These are phyloP conservation scores for Gonatopus flavifemur DNA, from an alignment of 1,140 invertebrate genomes.

Conservation along the genomic window DNA sequence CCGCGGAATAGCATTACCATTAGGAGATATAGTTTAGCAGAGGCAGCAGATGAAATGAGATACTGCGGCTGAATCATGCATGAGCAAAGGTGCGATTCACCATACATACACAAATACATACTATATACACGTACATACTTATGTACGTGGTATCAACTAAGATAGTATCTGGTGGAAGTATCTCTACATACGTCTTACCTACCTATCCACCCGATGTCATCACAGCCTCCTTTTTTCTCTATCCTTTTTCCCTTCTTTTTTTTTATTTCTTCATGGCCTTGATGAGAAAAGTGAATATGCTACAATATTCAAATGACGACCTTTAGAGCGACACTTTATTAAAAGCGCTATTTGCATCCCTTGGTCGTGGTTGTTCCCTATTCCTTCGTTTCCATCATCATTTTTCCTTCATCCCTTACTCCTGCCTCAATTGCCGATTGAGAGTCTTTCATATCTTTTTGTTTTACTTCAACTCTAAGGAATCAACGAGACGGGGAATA, in stretches of 20 bases:
- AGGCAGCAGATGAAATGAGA: slow-evolving; percentile 58
- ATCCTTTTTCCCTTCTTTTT: slow-evolving; percentile 7
- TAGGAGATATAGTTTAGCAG: slow-evolving; percentile 58
- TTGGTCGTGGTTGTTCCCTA: slow-evolving; percentile 7
- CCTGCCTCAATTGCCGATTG: slow-evolving; percentile 22
- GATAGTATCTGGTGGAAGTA: slow-evolving; percentile 14
- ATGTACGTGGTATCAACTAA: no score
- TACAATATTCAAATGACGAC: slow-evolving; percentile 52
- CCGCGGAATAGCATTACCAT: slow-evolving; percentile 56
- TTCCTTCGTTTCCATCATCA: no score
- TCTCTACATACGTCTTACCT: not conserved
- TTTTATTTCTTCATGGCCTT: slow-evolving; percentile 14
- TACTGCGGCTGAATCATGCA: slow-evolving; percentile 60
- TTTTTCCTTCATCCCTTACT: slow-evolving; percentile 11
- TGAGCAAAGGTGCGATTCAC: slow-evolving; percentile 54
- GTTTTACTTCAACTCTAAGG: no score
- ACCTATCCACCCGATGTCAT: slow-evolving; percentile 13
- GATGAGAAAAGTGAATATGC: slow-evolving; percentile 56
- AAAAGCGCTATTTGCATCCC: slow-evolving; percentile 49
- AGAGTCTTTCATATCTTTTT: slow-evolving; percentile 14
- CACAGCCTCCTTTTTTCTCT: slow-evolving; percentile 3
- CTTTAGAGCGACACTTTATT: slow-evolving; percentile 54
- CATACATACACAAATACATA: no score
- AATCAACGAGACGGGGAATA: no score
- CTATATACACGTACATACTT: not conserved